Conservation (phyloP, 2,113 vertebrate genomes). For the Caretta caretta region DNA sequence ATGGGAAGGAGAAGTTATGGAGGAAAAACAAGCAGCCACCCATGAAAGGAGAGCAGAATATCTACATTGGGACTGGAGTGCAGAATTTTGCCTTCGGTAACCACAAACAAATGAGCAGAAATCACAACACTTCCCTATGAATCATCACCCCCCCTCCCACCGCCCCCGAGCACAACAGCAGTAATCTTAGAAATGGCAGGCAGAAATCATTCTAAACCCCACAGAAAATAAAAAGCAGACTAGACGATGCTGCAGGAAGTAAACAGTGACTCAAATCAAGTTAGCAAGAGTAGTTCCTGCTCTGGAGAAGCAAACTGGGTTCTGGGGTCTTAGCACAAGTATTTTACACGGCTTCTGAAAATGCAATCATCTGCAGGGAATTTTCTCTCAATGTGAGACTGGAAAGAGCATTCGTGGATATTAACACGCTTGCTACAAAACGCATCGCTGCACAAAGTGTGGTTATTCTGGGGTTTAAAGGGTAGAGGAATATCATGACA, state of each 20-base stretch:
- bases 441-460: neutral
- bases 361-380: neutral
- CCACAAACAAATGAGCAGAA: neutral
- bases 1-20: too few species aligned
- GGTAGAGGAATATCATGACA: neutral
- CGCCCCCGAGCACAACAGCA: neutral
- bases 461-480: neutral
- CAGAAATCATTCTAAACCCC: neutral
- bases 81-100: neutral
- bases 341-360: neutral
- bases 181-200: neutral
- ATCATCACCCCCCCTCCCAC: neutral
- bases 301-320: neutral
- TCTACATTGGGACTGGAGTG: neutral
- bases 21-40: neutral
- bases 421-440: fast-evolving
- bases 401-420: neutral
- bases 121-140: neutral
- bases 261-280: neutral
- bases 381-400: neutral
- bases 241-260: neutral
- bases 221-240: neutral
- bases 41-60: neutral
- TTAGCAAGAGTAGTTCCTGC: neutral
- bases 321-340: neutral